Evolutionary conservation across 1,140 invertebrate species (phyloP), one percentile per base, ranked within the genome.

Genomic region (Lepidostoma basale): DNA sequence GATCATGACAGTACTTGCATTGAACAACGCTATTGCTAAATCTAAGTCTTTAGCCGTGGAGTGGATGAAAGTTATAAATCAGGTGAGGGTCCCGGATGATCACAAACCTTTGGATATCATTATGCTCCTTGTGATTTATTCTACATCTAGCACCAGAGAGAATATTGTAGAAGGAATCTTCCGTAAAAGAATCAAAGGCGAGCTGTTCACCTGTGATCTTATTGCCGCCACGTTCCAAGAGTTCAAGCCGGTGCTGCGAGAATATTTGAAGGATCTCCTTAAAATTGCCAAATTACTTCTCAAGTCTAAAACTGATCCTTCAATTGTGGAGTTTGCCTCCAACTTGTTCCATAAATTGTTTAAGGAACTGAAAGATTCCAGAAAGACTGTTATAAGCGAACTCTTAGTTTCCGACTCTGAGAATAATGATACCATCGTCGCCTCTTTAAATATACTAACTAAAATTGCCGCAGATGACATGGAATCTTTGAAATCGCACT

Each of bases 91-190:
- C 3, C 69, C 64, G 58, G 75, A 76, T 30, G 79, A 81, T 52
- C 77, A 82, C 63, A 81, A 80, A 73, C 73, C 81, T 12, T 77
- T 84, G 54, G 81, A 84, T 75, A 76, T 82, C 62, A 75, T 82
- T 12, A 77, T 83, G 45, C 68, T 82, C 12, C 62, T 84, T 4
- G 78, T 82, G 26, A 67, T 80, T 20, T 79, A 76, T 74, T 78
- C 81, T 33, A 75, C 76, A 62, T 76, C 77, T 36, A 76, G 79
- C 67, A 77, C 80, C 40, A 78, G 75, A 52, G 77, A 81, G 72
- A 81, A 76, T 56, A 75, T 76, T 65, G 73, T 81, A 3, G 82
- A 82, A 63, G 77, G 71, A 63, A 39, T 79, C 36, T 74, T 82
- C 16, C 76, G 74, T 52, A 81, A 81, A 70, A 77, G 79, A 71